phyloP scores from a whole-genome alignment of 2,113 vertebrate species.

The Zingel zingel region DNA sequence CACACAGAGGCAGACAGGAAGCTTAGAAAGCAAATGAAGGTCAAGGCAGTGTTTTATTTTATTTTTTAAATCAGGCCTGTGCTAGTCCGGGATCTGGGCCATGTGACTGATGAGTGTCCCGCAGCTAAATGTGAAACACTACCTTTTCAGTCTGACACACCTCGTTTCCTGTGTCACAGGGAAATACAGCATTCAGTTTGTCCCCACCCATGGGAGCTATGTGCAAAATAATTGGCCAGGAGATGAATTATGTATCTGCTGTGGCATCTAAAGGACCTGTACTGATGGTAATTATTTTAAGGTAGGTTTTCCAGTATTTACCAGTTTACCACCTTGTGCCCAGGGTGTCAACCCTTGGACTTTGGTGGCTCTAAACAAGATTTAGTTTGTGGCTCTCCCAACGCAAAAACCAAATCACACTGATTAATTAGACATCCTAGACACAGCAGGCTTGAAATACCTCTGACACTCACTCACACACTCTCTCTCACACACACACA shows the following conservation, averaged over 20 bases:
- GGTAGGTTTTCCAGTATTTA: neutral
- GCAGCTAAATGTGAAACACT: conserved; percentile 54
- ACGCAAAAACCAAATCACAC: too few species aligned
- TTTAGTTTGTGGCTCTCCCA: too few species aligned
- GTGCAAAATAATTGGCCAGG: conserved; percentile 44
- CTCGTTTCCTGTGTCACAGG: conserved; percentile 36
- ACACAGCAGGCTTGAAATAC: too few species aligned
- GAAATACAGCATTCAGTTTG: conserved; percentile 39
- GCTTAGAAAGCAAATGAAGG: conserved; percentile 48
- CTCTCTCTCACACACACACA: too few species aligned
- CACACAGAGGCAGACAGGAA: neutral
- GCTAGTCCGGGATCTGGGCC: conserved; percentile 17
- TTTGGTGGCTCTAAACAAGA: too few species aligned
- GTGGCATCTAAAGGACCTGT: conserved; percentile 16
- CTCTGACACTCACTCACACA: too few species aligned
- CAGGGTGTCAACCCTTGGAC: too few species aligned
- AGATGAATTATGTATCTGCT: conserved; percentile 54
- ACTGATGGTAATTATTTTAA: conserved; percentile 11
- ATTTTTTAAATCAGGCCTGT: neutral
- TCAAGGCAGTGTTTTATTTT: conserved; percentile 4
- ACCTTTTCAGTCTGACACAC: conserved; percentile 38
- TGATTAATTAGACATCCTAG: too few species aligned
- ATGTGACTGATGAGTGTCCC: conserved; percentile 49
- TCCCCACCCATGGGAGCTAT: conserved; percentile 20
- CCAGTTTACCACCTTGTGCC: neutral